These are phyloP conservation scores for Megamerina dolium DNA, from an alignment of 2,888 invertebrate genomes.

Conservation along the genomic window DNA sequence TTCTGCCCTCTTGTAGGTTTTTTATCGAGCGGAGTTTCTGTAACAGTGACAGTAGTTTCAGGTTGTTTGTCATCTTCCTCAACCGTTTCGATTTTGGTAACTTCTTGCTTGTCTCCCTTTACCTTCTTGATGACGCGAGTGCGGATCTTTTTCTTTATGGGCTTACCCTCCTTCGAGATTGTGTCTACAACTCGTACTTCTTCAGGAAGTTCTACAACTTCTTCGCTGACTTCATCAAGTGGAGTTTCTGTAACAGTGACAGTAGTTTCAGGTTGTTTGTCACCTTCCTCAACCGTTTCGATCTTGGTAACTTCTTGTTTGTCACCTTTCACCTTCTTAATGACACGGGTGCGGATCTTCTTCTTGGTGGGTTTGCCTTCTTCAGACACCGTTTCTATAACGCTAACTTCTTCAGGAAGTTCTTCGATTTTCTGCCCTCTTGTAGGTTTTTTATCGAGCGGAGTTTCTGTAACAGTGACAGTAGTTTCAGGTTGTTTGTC, in stretches of 20 bases:
- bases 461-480: constrained; percentile 28
- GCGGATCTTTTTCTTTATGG: constrained; percentile 16
- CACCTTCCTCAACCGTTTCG: constrained; percentile 45
- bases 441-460: constrained; percentile 19
- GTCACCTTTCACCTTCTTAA: constrained; percentile 33
- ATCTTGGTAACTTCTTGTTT: constrained; percentile 44
- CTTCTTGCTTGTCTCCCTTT: constrained; percentile 19
- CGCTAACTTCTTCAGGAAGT: constrained; percentile 17
- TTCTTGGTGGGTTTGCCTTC: constrained; percentile 31
- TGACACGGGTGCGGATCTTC: constrained; percentile 37
- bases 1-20: constrained; percentile 6
- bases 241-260: constrained; percentile 33
- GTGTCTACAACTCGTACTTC: constrained; percentile 15
- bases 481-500: constrained; percentile 41
- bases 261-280: constrained; percentile 40
- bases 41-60: constrained; percentile 18
- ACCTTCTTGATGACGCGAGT: constrained; percentile 18
- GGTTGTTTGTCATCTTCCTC: constrained; percentile 20
- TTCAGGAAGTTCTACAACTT: constrained; percentile 15
- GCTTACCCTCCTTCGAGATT: constrained; percentile 18
- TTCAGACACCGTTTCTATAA: constrained; percentile 17
- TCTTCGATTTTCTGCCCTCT: constrained; percentile 13
- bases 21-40: constrained; percentile 15
- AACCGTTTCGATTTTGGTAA: constrained; percentile 20
- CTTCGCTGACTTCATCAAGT: constrained; percentile 15